phyloP scores from a whole-genome alignment of 2,113 vertebrate genomes.

The Empidonax alnorum region DNA sequence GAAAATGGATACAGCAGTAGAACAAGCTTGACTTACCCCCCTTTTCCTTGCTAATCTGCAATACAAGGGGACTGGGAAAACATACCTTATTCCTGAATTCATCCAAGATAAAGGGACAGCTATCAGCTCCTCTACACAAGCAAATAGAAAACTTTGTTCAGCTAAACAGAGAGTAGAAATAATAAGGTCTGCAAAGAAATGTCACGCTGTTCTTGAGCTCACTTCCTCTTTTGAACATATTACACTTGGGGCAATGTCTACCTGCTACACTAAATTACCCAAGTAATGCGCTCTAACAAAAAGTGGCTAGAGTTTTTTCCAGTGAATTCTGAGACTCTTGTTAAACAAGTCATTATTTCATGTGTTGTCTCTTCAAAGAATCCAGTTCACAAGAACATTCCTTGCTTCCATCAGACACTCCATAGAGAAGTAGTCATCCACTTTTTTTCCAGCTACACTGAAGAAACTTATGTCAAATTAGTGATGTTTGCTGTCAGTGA shows the following conservation, averaged over 20 bases:
- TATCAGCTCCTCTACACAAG: neutral
- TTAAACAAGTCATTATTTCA: neutral
- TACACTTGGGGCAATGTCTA: neutral
- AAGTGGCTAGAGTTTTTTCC: neutral
- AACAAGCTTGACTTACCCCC: neutral
- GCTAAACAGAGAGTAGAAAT: neutral
- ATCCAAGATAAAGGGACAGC: neutral
- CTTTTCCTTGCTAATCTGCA: neutral
- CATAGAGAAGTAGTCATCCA: neutral
- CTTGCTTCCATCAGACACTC: neutral
- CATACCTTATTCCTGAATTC: neutral
- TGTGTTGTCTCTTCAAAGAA: neutral
- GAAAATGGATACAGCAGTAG: neutral
- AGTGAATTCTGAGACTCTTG: neutral
- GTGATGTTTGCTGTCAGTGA: neutral
- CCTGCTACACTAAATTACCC: neutral
- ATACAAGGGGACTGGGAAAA: neutral
- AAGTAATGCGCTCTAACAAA: neutral
- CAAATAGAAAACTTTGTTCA: neutral
- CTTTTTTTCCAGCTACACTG: neutral
- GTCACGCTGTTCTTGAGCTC: neutral
- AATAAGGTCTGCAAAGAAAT: neutral
- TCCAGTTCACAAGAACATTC: neutral
- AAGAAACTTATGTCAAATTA: neutral
- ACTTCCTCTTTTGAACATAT: neutral